Base-by-base conservation (phyloP, 2,888 invertebrate genomes). In the Aricia artaxerxes region DNA sequence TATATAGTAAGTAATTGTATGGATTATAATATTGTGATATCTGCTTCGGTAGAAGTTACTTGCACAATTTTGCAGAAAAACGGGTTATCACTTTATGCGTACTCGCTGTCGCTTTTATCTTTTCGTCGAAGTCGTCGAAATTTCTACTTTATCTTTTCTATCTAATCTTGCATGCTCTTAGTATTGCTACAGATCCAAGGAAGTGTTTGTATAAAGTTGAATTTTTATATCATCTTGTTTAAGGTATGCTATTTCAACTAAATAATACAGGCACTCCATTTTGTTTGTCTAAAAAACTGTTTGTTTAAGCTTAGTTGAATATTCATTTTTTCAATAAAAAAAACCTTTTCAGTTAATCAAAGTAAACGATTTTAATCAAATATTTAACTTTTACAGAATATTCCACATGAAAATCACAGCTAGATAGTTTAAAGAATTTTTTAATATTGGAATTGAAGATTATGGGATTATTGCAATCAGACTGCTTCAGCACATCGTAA, bases 81-180 rank as follows among this genome's bases (percentile, higher is more conserved):
- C 7, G 13, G 13, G 53, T 53, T 53, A 53, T 53, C 11, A 13
- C 13, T 13, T 13, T 53, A 53, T 53, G 53, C 53, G 13, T 53
- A 53, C 53, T 53, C 13, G 53, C 11, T 13, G 53, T 53, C 13
- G 4, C 1, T 53, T 53, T 53, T 53, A 53, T 53, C 13, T 44
- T 44, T 44, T 44, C 44, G 44, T 44, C 2, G 44, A 44, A 44
- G 7, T 64, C 31, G 61, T 1, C 3, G 24, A 60, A n/a, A 60
- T 31, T 31, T 64, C 11, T 64, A 31, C 9, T 31, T 64, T 64
- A 64, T 64, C 64, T 64, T 64, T 64, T 64, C 2, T 64, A 61
- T 61, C 61, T 61, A 61, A 61, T 61, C 61, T 61, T 61, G 61
- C 7, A 7, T 61, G 61, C n/a, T 61, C 61, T 61, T 61, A 61